These are phyloP conservation scores for Cryptotermes secundus DNA, from an alignment of 1,140 invertebrate genomes.

Conservation along the genomic window DNA sequence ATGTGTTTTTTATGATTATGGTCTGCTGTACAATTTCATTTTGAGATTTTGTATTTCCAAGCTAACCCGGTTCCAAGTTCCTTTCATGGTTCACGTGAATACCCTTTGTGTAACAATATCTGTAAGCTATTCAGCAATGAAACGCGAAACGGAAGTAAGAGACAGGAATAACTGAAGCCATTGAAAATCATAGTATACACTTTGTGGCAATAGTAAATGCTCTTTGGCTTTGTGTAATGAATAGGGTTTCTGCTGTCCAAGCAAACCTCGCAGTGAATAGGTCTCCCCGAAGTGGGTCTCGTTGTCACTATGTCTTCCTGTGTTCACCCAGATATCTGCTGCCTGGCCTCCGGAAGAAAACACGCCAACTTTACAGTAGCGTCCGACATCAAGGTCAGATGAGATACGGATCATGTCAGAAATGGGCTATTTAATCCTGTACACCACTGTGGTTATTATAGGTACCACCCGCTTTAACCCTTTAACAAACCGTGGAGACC, in stretches of 20 bases:
- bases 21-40: not conserved
- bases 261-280: not conserved
- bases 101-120: not conserved
- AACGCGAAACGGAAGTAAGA: not conserved
- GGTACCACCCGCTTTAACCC: too few relatives aligned
- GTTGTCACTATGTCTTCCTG: not conserved
- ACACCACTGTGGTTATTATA: too few relatives aligned
- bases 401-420: not conserved
- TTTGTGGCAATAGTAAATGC: conserved; percentile 1
- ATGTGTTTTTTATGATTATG: too few relatives aligned
- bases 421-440: not conserved
- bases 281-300: not conserved
- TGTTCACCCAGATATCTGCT: not conserved
- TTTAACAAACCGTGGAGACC: too few relatives aligned
- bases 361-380: not conserved
- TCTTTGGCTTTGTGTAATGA: not conserved
- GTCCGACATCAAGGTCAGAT: not conserved
- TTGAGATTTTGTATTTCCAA: not conserved
- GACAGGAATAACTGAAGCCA: not conserved
- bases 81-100: not conserved
- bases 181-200: conserved; percentile 15
- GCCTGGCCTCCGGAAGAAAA: not conserved
- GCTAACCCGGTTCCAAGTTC: too few relatives aligned
- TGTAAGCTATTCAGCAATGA: not conserved
- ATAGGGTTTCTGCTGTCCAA: not conserved